Base-by-base conservation (phyloP, 1,140 invertebrate species). In the Cydia strobilella region DNA sequence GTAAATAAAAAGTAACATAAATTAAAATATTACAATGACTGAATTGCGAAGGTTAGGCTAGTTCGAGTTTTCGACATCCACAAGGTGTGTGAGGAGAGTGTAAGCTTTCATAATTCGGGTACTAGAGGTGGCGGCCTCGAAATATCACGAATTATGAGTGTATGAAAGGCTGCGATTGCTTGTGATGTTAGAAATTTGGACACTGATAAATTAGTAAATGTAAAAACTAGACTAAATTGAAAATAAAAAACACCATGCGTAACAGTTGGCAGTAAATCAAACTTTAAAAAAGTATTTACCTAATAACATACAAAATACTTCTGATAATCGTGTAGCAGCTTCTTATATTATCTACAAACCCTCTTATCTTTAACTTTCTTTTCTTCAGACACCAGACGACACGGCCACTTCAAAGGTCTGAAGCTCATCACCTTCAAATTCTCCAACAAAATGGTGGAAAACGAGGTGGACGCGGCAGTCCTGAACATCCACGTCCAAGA, bases 401-500 rank as follows among this genome's bases (percentile, higher is more conserved):
- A 93, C 72, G 93, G 92, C 74, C 90, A 88, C 77, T 90, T 92
- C 81, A 91, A 93, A 75, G 91, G 90, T 13, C 85, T 93, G 9
- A 93, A 93, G 77, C 86, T 94, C 39, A 90, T 94, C 73, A 94
- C 94, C 86, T 95, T 95, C 81, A 92, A 89, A 71, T 94, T 95
- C 74, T 93, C 94, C 4, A 92, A 94, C 20, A 94, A 94, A 79
- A 89, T 94, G 25, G 86, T 93, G 10, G 91, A 94, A 75, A 94
- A 93, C 76, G 92, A 93, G 75, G 92, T 95, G 0, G 82, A 92
- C 27, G 92, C 93, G 66, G 94, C 94, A 1, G 82, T 92, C 62
- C 90, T 95, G 6, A 95, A 94, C 91, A 76, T 95, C 20, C 93
- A 94, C 83, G 78, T 95, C 10, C 89, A 90, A 54, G 92, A 93